Conservation (phyloP, 2,888 invertebrate genomes). For the Agrotis segetum region DNA sequence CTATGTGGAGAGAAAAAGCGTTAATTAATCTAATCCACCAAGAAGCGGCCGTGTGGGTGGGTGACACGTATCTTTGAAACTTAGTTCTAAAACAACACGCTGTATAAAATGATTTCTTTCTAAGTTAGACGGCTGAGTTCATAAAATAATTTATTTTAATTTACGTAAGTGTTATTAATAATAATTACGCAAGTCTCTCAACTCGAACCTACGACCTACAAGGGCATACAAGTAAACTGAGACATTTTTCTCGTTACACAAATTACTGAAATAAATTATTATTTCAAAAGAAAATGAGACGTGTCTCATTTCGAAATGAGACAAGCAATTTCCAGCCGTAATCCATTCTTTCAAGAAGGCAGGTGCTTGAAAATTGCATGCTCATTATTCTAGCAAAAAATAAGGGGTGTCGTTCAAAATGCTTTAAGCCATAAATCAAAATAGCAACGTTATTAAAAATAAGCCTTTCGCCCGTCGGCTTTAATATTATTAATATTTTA, state of each 20-base stretch:
- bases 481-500: conserved; percentile 64
- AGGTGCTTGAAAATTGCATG: conserved; percentile 58
- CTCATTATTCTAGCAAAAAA: conserved; percentile 52
- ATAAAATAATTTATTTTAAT: background rate
- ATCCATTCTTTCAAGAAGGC: conserved; percentile 32
- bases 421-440: conserved; percentile 65
- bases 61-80: no score
- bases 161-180: no score
- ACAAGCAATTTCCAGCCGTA: conserved; percentile 33
- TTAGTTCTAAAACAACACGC: no score
- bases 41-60: no score
- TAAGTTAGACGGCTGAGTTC: no score
- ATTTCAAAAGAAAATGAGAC: background rate
- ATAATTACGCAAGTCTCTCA: background rate
- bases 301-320: background rate
- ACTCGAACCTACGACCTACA: background rate
- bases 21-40: no score
- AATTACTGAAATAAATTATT: background rate
- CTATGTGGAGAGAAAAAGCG: no score
- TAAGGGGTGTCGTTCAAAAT: conserved; percentile 48
- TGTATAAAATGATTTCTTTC: no score
- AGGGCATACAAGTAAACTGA: background rate
- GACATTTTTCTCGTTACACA: background rate
- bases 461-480: conserved; percentile 44
- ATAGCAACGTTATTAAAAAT: conserved; percentile 67